phyloP scores from a whole-genome alignment of 2,888 invertebrate species.

The Drosophila recens region DNA sequence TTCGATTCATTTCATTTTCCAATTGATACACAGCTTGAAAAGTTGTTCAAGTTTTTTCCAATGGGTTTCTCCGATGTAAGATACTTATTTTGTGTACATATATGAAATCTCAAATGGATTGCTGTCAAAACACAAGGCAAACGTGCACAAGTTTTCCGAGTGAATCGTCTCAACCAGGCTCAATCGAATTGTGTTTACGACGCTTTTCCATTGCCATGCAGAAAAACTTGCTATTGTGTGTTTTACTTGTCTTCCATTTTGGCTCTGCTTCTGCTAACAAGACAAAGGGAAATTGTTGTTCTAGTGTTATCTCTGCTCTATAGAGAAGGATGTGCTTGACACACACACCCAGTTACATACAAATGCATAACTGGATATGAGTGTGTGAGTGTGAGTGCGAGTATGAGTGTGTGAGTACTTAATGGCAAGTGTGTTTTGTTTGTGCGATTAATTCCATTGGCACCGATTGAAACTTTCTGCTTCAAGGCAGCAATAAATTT shows the following conservation, averaged over 20 bases:
- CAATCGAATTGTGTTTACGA: conserved; percentile 53
- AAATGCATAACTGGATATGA: conserved; percentile 50
- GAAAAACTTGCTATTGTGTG: conserved; percentile 32
- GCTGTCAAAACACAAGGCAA: conserved; percentile 55
- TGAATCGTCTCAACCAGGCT: conserved; percentile 11
- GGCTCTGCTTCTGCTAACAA: not conserved
- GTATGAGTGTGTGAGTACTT: conserved; percentile 50
- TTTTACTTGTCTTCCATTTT: conserved; percentile 13
- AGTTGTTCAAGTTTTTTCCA: conserved; percentile 12
- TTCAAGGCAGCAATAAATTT: conserved; percentile 77
- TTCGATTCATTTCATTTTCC: conserved; percentile 10
- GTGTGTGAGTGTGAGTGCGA: conserved; percentile 12
- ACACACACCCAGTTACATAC: conserved; percentile 58
- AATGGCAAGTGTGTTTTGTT: conserved; percentile 56
- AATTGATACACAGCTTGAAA: conserved; percentile 24
- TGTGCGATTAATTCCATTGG: conserved; percentile 78
- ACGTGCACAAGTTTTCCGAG: conserved; percentile 41
- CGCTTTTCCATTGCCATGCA: conserved; percentile 12
- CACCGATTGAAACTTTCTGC: conserved; percentile 78
- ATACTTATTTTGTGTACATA: conserved; percentile 5
- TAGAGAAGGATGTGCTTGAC: conserved; percentile 45
- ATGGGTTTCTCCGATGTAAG: not conserved
- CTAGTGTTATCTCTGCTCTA: conserved; percentile 48
- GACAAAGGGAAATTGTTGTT: conserved; percentile 49
- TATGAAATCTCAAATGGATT: conserved; percentile 53